These are phyloP conservation scores for Leuciscus idus DNA, from an alignment of 2,113 vertebrate species.

Conservation along the genomic window DNA sequence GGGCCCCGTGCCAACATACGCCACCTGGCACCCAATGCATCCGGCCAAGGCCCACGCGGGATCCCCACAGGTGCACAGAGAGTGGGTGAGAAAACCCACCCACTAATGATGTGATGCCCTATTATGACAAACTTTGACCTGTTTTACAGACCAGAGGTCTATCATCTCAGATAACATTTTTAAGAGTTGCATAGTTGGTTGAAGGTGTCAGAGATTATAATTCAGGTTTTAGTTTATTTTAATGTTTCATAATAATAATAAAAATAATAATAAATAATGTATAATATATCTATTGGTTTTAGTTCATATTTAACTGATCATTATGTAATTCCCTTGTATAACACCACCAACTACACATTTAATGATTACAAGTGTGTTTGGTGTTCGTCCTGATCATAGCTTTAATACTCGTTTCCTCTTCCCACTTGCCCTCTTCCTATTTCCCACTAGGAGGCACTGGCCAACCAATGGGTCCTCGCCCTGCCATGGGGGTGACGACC, in stretches of 20 bases:
- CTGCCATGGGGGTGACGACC: constrained; percentile 81
- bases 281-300: background rate
- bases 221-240: background rate
- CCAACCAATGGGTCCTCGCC: constrained; percentile 85
- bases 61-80: constrained; percentile 82
- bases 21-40: constrained; percentile 84
- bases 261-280: background rate
- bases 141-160: background rate
- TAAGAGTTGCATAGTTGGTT: background rate
- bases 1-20: constrained; percentile 89
- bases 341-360: background rate
- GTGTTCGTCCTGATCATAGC: background rate
- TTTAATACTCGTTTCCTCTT: background rate
- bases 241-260: background rate
- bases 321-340: background rate
- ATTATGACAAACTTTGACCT: constrained; percentile 32
- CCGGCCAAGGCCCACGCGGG: constrained; percentile 86
- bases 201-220: background rate
- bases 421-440: background rate
- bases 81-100: constrained; percentile 79
- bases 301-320: background rate
- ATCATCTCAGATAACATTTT: background rate
- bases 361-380: background rate
- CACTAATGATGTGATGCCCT: background rate
- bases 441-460: constrained; percentile 70